Percentiles rank a stretch among this genome's conserved stretches.
These are phyloP conservation scores for Philereme vetulata DNA, from an alignment of 2,888 invertebrate genomes.

Conservation along the genomic window DNA sequence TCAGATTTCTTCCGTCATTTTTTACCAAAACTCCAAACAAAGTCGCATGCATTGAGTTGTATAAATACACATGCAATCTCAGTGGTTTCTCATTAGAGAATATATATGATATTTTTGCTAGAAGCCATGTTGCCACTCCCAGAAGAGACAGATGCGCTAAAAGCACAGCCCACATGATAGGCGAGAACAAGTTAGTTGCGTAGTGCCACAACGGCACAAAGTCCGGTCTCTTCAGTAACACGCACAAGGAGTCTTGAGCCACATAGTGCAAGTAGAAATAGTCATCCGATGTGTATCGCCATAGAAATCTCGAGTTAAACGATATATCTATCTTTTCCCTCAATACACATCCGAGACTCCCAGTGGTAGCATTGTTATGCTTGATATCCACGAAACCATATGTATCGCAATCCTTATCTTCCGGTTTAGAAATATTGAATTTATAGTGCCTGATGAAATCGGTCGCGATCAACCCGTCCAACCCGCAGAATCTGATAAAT, in stretches of 20 bases:
- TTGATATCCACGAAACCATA: constrained; percentile 45
- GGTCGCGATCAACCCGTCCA: constrained; percentile 57
- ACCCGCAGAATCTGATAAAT: constrained; percentile 49
- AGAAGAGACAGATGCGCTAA: constrained; percentile 16
- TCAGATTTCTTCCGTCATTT: constrained; percentile 37
- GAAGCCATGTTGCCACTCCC: constrained; percentile 47
- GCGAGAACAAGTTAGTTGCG: constrained; percentile 34
- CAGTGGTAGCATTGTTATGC: constrained; percentile 34
- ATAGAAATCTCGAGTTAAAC: constrained; percentile 62
- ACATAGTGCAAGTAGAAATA: constrained; percentile 49
- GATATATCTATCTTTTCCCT: constrained; percentile 54
- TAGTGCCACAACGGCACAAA: constrained; percentile 55
- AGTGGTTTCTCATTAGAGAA: constrained; percentile 21
- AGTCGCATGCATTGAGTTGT: constrained; percentile 39
- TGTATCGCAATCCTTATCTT: constrained; percentile 31
- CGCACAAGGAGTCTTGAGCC: constrained; percentile 50
- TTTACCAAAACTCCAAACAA: constrained; percentile 48
- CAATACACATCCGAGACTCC: constrained; percentile 52
- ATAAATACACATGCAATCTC: constrained; percentile 37
- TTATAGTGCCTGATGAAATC: constrained; percentile 50
- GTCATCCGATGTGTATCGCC: constrained; percentile 42
- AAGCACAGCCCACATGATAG: constrained; percentile 35
- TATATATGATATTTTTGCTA: constrained; percentile 31
- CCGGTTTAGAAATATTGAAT: constrained; percentile 46
- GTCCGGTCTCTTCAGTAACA: constrained; percentile 44